Percentiles rank a stretch among this genome's conserved stretches.
Conservation (phyloP, 2,113 vertebrate genomes). For the Odontesthes bonariensis region DNA sequence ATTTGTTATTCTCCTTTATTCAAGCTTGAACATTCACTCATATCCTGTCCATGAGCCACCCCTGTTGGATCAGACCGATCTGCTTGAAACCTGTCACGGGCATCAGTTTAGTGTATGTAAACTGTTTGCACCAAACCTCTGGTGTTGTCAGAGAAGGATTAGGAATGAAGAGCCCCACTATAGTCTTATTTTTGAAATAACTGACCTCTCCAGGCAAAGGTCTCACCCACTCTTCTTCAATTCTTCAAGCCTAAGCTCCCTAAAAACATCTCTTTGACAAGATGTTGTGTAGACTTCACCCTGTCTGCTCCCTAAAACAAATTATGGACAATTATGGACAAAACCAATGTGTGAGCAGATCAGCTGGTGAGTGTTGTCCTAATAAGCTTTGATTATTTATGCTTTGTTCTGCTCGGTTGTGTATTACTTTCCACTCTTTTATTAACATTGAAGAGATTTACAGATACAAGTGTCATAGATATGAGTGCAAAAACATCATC, state of each 20-base stretch:
- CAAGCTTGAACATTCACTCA: slow-evolving; percentile 59
- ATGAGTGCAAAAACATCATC: background rate
- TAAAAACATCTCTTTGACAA: background rate
- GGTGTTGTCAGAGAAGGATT: slow-evolving; percentile 5
- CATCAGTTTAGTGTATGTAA: slow-evolving; percentile 10
- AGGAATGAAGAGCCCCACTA: background rate
- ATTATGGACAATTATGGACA: background rate
- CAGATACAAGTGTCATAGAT: background rate
- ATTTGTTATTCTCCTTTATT: slow-evolving; percentile 74
- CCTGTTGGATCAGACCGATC: slow-evolving; percentile 57
- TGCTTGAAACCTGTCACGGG: slow-evolving; percentile 40
- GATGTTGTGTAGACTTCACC: background rate
- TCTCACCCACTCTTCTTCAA: slow-evolving; percentile 1
- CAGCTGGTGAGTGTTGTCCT: background rate
- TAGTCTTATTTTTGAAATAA: background rate
- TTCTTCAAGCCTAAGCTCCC: background rate
- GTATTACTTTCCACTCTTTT: background rate
- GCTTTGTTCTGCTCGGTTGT: background rate
- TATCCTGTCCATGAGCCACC: slow-evolving; percentile 56
- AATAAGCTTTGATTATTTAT: background rate
- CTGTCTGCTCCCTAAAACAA: background rate
- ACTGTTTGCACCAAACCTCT: slow-evolving; percentile 16
- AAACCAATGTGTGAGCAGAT: too few relatives aligned
- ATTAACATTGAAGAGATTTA: background rate
- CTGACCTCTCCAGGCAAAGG: slow-evolving; percentile 30